A percentile compares a stretch with the other conserved stretches of the same genome.
These are phyloP conservation scores for Isoperla grammatica DNA, from an alignment of 2,888 invertebrate genomes.

Conservation along the genomic window DNA sequence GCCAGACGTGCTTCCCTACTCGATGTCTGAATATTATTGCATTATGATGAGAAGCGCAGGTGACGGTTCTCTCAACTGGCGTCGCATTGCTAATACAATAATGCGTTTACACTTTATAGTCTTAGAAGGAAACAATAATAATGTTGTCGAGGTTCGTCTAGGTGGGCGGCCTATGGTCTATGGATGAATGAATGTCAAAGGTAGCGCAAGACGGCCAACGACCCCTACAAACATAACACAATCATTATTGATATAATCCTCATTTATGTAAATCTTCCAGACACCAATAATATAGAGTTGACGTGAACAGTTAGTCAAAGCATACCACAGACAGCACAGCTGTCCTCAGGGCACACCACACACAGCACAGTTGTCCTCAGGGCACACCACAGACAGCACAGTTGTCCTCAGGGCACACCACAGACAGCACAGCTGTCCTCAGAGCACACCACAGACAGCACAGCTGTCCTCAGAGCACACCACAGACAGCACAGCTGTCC, in stretches of 20 bases:
- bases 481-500: no score
- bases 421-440: not conserved
- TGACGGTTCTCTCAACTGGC: no score
- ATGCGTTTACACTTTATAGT: no score
- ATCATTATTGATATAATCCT: slow-evolving; percentile 14
- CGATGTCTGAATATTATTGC: no score
- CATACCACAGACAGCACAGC: not conserved
- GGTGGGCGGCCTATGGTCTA: no score
- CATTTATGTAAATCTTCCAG: slow-evolving; percentile 5
- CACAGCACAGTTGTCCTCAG: not conserved
- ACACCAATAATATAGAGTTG: not conserved
- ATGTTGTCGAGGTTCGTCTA: no score
- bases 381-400: not conserved
- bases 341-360: no score
- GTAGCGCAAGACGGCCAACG: not conserved
- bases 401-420: no score
- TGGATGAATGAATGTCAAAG: not conserved
- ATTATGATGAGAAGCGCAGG: no score
- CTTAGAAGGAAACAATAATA: no score
- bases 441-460: not conserved
- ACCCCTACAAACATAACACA: slow-evolving; percentile 12
- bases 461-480: no score
- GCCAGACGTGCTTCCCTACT: no score
- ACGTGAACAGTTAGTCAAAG: not conserved
- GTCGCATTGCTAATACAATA: not conserved